Conservation (phyloP, 2,797 vertebrate species). For the Siniperca obscura region DNA sequence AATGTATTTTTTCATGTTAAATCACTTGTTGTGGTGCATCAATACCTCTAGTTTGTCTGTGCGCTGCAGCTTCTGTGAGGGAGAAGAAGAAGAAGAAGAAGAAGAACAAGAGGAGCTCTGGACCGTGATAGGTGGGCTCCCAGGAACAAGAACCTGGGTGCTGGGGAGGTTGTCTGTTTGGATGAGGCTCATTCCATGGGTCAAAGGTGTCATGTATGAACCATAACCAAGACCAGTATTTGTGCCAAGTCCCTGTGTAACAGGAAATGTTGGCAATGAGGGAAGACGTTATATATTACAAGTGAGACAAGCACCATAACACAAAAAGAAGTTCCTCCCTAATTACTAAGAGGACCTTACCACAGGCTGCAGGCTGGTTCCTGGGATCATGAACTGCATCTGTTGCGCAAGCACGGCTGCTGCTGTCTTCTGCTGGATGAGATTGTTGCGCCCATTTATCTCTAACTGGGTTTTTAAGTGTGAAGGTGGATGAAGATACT, state of each 20-base stretch:
- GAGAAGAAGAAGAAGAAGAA: constrained; percentile 86
- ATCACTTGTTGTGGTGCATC: not conserved
- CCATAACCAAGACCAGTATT: constrained; percentile 95
- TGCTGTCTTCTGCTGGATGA: constrained; percentile 99
- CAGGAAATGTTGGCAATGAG: constrained; percentile 89
- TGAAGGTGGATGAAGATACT: constrained; percentile 98
- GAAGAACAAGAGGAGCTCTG: constrained; percentile 91
- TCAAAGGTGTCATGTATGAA: constrained; percentile 93
- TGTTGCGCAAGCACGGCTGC: constrained; percentile 98
- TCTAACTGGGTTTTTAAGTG: constrained; percentile 99
- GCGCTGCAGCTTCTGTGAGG: constrained; percentile 97
- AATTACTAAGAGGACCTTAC: constrained; percentile 80
- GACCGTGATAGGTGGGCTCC: constrained; percentile 91
- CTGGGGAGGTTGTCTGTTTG: constrained; percentile 95
- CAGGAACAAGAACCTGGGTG: constrained; percentile 90
- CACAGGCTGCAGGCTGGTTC: constrained; percentile 93
- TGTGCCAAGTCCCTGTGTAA: constrained; percentile 92
- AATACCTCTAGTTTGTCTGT: constrained; percentile 98
- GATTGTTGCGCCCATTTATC: constrained; percentile 99
- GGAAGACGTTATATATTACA: constrained; percentile 24
- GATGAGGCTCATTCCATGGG: constrained; percentile 95
- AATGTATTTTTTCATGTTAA: constrained; percentile 21
- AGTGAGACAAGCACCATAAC: constrained; percentile 17
- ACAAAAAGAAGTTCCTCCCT: not conserved
- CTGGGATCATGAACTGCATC: constrained; percentile 99